Conservation (phyloP, 2,888 invertebrate genomes). For the Allolobophora icterica region DNA sequence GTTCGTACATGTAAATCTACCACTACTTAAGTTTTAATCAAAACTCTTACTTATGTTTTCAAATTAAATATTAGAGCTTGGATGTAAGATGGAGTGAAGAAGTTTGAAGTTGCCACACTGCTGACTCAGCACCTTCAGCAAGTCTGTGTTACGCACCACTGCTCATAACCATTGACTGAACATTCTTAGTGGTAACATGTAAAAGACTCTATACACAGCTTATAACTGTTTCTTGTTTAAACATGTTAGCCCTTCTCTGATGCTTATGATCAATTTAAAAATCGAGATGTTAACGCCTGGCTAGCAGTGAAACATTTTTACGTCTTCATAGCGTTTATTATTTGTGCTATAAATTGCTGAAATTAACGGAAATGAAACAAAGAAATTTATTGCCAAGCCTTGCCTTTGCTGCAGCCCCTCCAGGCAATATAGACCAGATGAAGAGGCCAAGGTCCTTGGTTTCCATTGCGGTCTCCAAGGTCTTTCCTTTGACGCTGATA, state of each 20-base stretch:
- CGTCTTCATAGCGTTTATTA: neutral
- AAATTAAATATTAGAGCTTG: too few species aligned
- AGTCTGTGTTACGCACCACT: too few species aligned
- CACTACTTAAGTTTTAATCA: too few species aligned
- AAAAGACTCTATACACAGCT: too few species aligned
- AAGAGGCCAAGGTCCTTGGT: conserved; percentile 12
- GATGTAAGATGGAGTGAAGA: too few species aligned
- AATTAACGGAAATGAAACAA: neutral
- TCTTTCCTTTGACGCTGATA: neutral
- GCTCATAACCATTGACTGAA: too few species aligned
- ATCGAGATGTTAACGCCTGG: neutral
- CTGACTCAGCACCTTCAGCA: too few species aligned
- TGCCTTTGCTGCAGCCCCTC: conserved; percentile 18
- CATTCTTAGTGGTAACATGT: too few species aligned
- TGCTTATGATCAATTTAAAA: neutral
- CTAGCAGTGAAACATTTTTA: neutral
- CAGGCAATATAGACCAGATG: neutral
- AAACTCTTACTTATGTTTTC: too few species aligned
- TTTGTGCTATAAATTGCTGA: neutral
- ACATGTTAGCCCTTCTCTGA: neutral
- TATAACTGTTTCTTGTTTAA: neutral
- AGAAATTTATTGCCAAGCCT: neutral
- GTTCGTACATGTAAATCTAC: too few species aligned
- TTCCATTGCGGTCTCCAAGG: neutral
- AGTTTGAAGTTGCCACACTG: too few species aligned